phyloP scores from a whole-genome alignment of 2,113 vertebrate species.

The Eurystomus gularis region DNA sequence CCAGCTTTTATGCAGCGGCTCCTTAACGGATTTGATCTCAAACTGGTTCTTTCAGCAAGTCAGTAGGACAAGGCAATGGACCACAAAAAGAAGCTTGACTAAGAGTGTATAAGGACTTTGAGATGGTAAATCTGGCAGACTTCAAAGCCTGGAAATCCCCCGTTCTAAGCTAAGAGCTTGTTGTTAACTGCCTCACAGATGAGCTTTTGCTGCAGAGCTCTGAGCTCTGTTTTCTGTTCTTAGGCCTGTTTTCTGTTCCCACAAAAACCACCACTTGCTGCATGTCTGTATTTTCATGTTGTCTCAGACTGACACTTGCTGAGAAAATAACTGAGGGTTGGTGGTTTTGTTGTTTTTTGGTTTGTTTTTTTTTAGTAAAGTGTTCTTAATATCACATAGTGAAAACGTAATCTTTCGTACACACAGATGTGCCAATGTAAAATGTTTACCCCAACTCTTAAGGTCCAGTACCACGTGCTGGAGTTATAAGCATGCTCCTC shows the following conservation, averaged over 20 bases:
- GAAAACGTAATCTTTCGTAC: neutral
- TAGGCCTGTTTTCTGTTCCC: too few species aligned
- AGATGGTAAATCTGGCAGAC: neutral
- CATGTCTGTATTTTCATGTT: neutral
- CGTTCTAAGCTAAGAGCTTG: neutral
- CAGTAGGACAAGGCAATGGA: neutral
- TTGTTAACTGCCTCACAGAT: neutral
- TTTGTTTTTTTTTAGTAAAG: neutral
- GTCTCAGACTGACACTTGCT: neutral
- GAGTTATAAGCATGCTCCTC: neutral
- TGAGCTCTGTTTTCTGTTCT: too few species aligned
- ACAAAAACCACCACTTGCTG: neutral
- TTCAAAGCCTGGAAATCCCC: neutral
- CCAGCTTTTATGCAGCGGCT: neutral
- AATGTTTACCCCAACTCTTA: accelerated
- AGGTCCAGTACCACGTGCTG: accelerated
- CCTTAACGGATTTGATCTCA: neutral
- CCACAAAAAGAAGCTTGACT: neutral
- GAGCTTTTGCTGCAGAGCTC: neutral
- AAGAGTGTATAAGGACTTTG: neutral
- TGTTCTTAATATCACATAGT: neutral
- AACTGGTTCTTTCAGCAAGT: neutral
- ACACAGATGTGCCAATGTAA: neutral
- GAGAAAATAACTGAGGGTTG: accelerated
- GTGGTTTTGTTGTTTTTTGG: too few species aligned